Percentiles rank a stretch among this genome's conserved stretches.
Evolutionary conservation across 2,113 vertebrate genomes (phyloP).

Genomic region (Alaudala cheleensis): DNA sequence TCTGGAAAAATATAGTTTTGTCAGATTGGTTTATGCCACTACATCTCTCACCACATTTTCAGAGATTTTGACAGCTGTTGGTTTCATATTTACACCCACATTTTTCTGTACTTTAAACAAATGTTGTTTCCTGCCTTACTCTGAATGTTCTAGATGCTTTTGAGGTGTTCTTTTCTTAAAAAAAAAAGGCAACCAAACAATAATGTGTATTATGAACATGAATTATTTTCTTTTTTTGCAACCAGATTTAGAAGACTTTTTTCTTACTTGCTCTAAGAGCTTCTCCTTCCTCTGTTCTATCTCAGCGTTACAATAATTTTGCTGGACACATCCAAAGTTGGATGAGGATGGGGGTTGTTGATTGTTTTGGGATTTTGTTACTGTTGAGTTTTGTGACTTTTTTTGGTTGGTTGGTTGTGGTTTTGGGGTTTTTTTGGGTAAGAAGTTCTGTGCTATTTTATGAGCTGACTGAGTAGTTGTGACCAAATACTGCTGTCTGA

Average conservation of each 20-base stretch:
- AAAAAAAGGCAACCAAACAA: neutral
- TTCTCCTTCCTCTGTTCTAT: neutral
- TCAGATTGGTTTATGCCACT: constrained; percentile 1
- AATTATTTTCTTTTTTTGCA: neutral
- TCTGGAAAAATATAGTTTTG: constrained; percentile 8
- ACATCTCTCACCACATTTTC: neutral
- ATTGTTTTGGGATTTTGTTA: neutral
- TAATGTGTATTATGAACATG: neutral
- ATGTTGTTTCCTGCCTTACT: neutral
- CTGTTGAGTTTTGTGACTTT: too few species aligned
- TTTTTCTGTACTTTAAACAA: constrained; percentile 38
- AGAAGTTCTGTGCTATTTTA: neutral
- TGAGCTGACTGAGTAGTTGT: neutral
- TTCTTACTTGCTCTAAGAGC: neutral
- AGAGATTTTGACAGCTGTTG: constrained; percentile 21
- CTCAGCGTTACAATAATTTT: neutral
- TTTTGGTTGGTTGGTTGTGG: too few species aligned
- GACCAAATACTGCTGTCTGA: neutral
- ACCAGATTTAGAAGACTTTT: neutral
- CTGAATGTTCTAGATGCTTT: neutral
- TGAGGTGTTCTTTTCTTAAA: neutral
- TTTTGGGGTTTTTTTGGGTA: neutral
- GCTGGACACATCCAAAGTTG: neutral
- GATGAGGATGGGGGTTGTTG: neutral
- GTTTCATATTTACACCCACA: constrained; percentile 16